A percentile compares a stretch with the other conserved stretches of the same genome.
Conservation (phyloP, 2,113 vertebrate species). For the Engystomops pustulosus region DNA sequence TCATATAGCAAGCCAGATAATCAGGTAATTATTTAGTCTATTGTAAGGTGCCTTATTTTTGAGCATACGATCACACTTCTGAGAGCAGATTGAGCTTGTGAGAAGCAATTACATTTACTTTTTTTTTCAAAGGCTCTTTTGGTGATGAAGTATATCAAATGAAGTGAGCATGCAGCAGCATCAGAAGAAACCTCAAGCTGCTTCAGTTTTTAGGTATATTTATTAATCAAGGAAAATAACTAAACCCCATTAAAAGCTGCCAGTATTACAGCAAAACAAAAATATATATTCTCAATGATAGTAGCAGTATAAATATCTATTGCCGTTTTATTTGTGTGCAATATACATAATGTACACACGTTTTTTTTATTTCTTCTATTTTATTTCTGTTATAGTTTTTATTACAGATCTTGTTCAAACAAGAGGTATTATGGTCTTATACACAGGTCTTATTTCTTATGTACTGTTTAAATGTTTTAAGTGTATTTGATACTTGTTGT, state of each 20-base stretch:
- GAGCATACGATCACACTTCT: constrained; percentile 53
- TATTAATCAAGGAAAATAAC: constrained; percentile 12
- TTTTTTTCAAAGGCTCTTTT: constrained; percentile 50
- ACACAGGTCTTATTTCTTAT: no score
- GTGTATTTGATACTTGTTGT: no score
- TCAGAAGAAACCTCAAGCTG: constrained; percentile 4
- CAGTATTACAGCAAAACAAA: background rate
- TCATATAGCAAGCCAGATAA: constrained; percentile 52
- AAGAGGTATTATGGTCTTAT: no score
- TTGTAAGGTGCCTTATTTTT: constrained; percentile 55
- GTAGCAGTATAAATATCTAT: no score
- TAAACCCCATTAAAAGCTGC: background rate
- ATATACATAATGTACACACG: no score
- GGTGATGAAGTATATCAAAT: constrained; percentile 50
- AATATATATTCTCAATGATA: no score
- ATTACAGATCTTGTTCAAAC: no score
- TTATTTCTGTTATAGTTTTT: no score
- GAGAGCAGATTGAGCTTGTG: constrained; percentile 51
- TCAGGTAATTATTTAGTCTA: constrained; percentile 57
- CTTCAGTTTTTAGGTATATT: constrained; percentile 18
- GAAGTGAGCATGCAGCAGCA: constrained; percentile 47
- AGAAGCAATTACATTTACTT: constrained; percentile 57
- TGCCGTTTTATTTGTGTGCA: no score
- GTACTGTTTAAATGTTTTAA: no score
- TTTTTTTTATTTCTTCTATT: no score